Conservation (phyloP, 37 sponge, comb jelly and placozoan genomes). For the Cliona cf. orientalis region DNA sequence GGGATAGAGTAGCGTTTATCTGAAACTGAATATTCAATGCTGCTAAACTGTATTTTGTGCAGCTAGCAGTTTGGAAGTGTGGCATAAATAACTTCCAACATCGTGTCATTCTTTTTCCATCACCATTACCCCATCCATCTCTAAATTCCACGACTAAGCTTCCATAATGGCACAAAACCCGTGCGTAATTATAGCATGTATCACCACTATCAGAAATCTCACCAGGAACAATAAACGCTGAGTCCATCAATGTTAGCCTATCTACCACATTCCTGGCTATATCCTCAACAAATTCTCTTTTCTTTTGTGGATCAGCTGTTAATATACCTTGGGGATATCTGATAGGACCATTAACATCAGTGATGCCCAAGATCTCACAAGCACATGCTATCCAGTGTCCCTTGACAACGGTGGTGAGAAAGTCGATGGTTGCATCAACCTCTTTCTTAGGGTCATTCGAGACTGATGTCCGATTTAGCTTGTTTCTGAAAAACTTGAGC, state of each 20-base stretch:
- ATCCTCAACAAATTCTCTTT: neutral
- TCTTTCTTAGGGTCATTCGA: slow-evolving; percentile 30
- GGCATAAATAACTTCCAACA: slow-evolving; percentile 53
- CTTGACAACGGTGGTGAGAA: slow-evolving; percentile 18
- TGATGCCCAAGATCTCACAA: neutral
- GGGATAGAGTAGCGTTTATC: slow-evolving; percentile 6
- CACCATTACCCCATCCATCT: slow-evolving; percentile 57
- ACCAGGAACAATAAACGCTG: too few relatives aligned
- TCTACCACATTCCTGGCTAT: slow-evolving; percentile 10
- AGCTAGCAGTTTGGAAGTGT: slow-evolving; percentile 25
- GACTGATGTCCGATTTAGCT: slow-evolving; percentile 11
- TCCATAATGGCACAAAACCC: slow-evolving; percentile 50
- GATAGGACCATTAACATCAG: neutral
- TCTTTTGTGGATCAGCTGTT: neutral
- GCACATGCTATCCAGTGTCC: slow-evolving; percentile 33
- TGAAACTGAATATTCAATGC: slow-evolving; percentile 29
- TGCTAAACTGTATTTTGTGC: slow-evolving; percentile 33
- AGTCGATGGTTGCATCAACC: slow-evolving; percentile 34
- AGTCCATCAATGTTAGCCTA: neutral
- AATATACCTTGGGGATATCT: neutral
- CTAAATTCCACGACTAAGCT: slow-evolving; percentile 10
- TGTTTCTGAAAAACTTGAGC: slow-evolving; percentile 2
- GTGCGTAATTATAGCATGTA: slow-evolving; percentile 31
- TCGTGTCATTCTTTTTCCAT: slow-evolving; percentile 39
- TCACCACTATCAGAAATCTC: slow-evolving; percentile 18